These are phyloP conservation scores for Rafetus swinhoei DNA, from an alignment of 2,113 vertebrate species.

Conservation along the genomic window DNA sequence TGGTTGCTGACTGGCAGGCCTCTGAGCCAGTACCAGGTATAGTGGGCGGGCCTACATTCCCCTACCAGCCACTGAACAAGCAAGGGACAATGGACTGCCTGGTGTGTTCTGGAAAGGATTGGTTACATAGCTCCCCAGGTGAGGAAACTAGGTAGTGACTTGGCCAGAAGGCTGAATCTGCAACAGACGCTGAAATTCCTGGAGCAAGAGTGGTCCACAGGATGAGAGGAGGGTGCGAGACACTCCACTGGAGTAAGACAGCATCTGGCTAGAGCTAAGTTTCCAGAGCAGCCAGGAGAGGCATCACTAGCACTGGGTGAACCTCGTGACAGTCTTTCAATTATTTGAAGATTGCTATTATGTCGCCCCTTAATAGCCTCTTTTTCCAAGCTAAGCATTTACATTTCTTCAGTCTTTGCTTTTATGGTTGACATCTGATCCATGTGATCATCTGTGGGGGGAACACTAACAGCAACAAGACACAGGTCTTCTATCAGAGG, in stretches of 20 bases:
- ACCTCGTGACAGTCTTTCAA: background rate
- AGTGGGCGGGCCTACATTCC: too few species aligned
- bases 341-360: background rate
- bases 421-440: background rate
- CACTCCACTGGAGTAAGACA: background rate
- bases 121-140: background rate
- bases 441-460: background rate
- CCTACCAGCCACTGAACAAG: background rate
- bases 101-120: background rate
- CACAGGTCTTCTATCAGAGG: background rate
- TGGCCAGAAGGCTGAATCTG: background rate
- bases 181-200: background rate
- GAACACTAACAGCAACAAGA: background rate
- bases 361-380: background rate
- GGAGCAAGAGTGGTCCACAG: background rate
- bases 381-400: background rate
- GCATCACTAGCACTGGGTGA: background rate
- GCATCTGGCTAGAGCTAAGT: background rate
- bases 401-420: background rate
- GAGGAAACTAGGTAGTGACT: background rate
- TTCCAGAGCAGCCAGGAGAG: background rate
- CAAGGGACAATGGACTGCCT: background rate
- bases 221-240: background rate
- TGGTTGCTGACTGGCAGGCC: too few species aligned
- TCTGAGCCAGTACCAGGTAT: too few species aligned